Percentiles rank a stretch among this genome's conserved stretches.
phyloP scores from a whole-genome alignment of 2,797 vertebrate genomes.

The Cetoscarus ocellatus region DNA sequence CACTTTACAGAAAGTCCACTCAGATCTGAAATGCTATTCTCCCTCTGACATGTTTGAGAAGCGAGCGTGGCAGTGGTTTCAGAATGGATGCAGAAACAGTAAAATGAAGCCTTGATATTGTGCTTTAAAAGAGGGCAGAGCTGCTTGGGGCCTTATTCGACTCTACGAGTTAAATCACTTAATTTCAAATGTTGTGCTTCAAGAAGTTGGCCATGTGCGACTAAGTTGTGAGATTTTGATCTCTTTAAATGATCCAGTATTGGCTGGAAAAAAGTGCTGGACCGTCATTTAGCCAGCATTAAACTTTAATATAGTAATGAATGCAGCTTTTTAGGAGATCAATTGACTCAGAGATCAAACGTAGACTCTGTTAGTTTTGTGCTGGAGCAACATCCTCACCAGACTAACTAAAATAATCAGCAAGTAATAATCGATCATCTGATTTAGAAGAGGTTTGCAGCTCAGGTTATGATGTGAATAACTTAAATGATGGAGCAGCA shows the following conservation, averaged over 20 bases:
- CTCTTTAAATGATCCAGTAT: constrained; percentile 31
- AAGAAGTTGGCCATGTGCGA: constrained; percentile 43
- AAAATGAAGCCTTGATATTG: constrained; percentile 59
- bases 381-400: constrained; percentile 18
- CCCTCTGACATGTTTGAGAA: constrained; percentile 42
- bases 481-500: constrained; percentile 46
- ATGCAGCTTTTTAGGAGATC: constrained; percentile 38
- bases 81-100: constrained; percentile 23
- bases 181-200: constrained; percentile 71
- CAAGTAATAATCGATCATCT: constrained; percentile 14
- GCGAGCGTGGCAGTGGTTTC: constrained; percentile 72
- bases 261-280: constrained; percentile 35
- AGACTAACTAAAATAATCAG: constrained; percentile 8
- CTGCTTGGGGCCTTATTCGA: constrained; percentile 24
- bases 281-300: constrained; percentile 24
- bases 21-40: constrained; percentile 38
- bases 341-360: constrained; percentile 31
- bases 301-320: constrained; percentile 34
- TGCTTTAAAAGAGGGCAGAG: constrained; percentile 66
- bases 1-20: constrained; percentile 49
- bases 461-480: constrained; percentile 32
- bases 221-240: constrained; percentile 32
- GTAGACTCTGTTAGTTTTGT: constrained; percentile 24
- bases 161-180: constrained; percentile 19
- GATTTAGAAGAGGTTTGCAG: constrained; percentile 23